phyloP scores from a whole-genome alignment of 2,797 vertebrate species.

The Uromys caudimaculatus region DNA sequence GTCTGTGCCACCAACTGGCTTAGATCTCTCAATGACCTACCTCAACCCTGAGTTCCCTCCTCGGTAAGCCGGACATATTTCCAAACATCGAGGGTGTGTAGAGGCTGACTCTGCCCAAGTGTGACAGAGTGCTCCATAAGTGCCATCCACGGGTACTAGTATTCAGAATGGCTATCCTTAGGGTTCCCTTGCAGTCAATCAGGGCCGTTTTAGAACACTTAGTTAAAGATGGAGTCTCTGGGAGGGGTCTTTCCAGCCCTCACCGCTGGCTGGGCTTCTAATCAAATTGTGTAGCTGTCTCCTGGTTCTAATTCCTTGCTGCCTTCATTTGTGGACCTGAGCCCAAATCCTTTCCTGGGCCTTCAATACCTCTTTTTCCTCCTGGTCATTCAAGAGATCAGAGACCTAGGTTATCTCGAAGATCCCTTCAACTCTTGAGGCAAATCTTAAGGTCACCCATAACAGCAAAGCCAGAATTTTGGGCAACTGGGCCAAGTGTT shows the following conservation, averaged over 20 bases:
- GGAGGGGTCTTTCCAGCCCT: neutral
- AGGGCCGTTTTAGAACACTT: neutral
- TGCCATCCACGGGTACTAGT: neutral
- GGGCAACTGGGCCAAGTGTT: neutral
- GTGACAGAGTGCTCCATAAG: neutral
- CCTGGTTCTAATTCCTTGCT: neutral
- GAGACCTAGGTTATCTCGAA: neutral
- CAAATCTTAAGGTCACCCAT: slow-evolving; percentile 14
- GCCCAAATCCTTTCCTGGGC: neutral
- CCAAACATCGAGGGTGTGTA: neutral
- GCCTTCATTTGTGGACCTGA: neutral
- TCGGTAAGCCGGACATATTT: neutral
- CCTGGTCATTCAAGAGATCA: neutral
- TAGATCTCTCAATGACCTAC: neutral
- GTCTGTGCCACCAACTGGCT: neutral
- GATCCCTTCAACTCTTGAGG: neutral
- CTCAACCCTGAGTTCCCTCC: neutral
- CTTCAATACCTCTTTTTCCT: neutral
- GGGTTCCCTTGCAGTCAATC: neutral
- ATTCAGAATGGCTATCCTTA: neutral
- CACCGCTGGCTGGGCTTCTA: neutral
- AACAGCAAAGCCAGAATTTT: slow-evolving; percentile 21
- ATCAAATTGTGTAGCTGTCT: neutral
- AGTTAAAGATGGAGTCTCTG: neutral
- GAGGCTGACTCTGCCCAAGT: neutral